Evolutionary conservation across 2,888 invertebrate species (phyloP), one percentile per base, ranked within the genome.

Genomic region (Calliphora vomitoria): DNA sequence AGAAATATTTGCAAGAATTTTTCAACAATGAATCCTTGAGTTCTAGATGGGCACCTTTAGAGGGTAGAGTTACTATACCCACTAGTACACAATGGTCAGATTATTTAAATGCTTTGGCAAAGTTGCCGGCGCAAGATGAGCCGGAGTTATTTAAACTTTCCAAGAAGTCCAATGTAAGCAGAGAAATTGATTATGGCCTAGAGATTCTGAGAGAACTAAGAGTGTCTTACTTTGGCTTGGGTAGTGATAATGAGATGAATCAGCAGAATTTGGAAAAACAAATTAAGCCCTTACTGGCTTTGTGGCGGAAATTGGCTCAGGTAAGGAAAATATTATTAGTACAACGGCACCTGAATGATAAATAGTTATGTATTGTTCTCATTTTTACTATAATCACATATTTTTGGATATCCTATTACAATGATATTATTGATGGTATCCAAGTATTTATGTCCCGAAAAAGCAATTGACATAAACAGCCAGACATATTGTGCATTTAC

Each of bases 261-360:
- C 74, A 64, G 15, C 89, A 82, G 8, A 92, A 92, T 4, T 79
- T 96, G 95, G 95, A 95, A 82, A 94, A 95, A 91, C 95, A 96
- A 90, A 93, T 96, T 80, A 93, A 95, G n/a, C 97, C 97, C 0
- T 94, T 98, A 71, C 94, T 98, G 44, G 95, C 95, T 81, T 92
- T 97, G 4, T 98, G 98, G 98, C 97, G 97, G 92, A 98, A 97
- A 92, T 90, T 96, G 31, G 95, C 96, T 11, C 95, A 95, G 2
- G 92, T 93, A 90, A 88, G 89, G 6, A 35, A 15, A n/a, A n/a
- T 50, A 15, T 50, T n/a, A 50, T 6, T 35, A 35, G 35, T 5
- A 35, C 4, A 6, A 5, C 35, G 0, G 4, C 5, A 6, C 35
- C 35, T 5, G 5, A 35, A 35, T 4, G 6, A 25, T 25, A 25